A percentile compares a stretch with the other conserved stretches of the same genome.
Evolutionary conservation across 2,888 invertebrate species (phyloP).

Genomic region (Suillia variegata): DNA sequence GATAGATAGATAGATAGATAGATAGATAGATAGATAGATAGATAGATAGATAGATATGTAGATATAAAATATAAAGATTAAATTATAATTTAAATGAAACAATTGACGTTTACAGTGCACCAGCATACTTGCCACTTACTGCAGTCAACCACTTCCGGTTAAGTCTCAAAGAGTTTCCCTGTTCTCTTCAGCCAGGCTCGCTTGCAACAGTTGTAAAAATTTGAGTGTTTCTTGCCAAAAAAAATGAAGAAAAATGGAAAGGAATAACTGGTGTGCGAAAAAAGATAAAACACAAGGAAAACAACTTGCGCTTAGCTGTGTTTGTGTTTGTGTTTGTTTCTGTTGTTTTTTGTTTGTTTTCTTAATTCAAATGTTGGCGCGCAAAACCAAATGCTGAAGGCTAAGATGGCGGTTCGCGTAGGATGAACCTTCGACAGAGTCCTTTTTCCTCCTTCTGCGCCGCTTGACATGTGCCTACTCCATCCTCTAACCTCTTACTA

Average conservation of each 20-base stretch:
- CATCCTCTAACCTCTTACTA: not conserved
- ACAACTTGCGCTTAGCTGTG: not conserved
- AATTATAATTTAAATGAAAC: too few relatives aligned
- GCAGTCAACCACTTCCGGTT: constrained; percentile 4
- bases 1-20: too few relatives aligned
- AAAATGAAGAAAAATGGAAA: too few relatives aligned
- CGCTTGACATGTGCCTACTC: not conserved
- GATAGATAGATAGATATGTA: too few relatives aligned
- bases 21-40: too few relatives aligned
- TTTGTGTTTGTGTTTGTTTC: not conserved
- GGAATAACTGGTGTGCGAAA: not conserved
- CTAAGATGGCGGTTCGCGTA: not conserved
- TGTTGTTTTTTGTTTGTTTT: not conserved
- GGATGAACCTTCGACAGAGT: not conserved
- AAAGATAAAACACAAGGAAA: not conserved
- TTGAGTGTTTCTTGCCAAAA: not conserved
- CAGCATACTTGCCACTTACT: not conserved
- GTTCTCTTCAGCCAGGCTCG: not conserved
- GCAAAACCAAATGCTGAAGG: not conserved
- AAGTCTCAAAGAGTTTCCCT: not conserved
- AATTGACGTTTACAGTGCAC: too few relatives aligned
- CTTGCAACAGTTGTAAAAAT: not conserved
- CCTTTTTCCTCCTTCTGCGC: not conserved
- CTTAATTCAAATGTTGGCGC: not conserved
- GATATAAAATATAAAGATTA: too few relatives aligned